Conservation (phyloP, 1,140 invertebrate species). For the Trichogramma pretiosum region DNA sequence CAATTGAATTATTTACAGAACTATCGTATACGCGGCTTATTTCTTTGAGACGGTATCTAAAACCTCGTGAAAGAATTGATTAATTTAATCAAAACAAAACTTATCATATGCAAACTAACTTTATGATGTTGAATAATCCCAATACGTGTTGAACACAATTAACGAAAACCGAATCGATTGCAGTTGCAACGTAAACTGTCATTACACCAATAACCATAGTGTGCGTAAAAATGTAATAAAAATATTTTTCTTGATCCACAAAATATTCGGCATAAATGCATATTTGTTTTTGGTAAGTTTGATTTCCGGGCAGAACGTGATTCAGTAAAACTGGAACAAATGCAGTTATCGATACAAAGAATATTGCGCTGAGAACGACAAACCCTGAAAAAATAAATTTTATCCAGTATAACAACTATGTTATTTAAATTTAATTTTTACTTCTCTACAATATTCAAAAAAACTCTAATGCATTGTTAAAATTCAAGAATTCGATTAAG, state of each 20-base stretch:
- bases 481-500: too few species aligned
- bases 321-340: background rate
- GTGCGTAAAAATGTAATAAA: background rate
- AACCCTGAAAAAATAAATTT: background rate
- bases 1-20: background rate
- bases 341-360: background rate
- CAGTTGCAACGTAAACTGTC: background rate
- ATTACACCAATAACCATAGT: background rate
- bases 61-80: background rate
- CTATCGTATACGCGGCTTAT: too few species aligned
- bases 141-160: constrained; percentile 1
- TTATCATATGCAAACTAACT: background rate
- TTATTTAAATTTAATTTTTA: too few species aligned
- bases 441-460: too few species aligned
- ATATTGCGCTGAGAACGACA: background rate
- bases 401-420: too few species aligned
- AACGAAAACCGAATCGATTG: background rate
- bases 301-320: background rate
- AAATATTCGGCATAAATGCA: background rate
- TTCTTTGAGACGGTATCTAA: background rate
- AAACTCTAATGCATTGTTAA: too few species aligned
- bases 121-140: background rate
- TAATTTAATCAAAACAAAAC: background rate
- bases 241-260: constrained; percentile 4
- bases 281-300: background rate